These are phyloP conservation scores for Temnopleurus reevesii DNA, from an alignment of 53 echinoderm and acorn worm genomes.

Conservation along the genomic window DNA sequence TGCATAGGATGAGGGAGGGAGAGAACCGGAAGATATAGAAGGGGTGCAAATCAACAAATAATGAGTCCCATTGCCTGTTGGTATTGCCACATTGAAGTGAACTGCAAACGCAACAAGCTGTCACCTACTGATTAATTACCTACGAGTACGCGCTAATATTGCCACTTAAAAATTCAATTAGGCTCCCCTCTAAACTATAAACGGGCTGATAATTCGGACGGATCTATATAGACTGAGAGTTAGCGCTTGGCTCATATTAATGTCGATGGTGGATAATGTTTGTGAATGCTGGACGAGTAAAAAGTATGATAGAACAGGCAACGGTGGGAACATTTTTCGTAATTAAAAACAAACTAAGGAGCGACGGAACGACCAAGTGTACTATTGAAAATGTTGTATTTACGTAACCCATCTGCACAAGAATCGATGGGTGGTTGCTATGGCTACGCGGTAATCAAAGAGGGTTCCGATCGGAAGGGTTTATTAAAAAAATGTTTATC, in stretches of 20 bases:
- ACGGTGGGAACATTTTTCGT: background rate
- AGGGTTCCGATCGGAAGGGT: background rate
- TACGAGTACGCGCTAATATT: conserved; percentile 15
- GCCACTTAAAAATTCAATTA: conserved; percentile 49
- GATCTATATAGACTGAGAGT: background rate
- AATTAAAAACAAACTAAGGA: conserved; percentile 23
- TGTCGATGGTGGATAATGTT: background rate
- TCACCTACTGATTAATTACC: background rate
- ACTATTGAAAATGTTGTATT: background rate
- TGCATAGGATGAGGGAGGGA: background rate
- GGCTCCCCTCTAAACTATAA: background rate
- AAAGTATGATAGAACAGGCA: background rate
- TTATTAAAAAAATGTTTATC: background rate
- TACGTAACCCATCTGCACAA: background rate
- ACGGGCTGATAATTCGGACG: conserved; percentile 9
- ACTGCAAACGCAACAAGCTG: conserved; percentile 16
- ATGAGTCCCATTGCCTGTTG: too few species aligned
- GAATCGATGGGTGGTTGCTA: background rate
- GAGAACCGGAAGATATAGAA: background rate
- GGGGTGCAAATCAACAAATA: background rate
- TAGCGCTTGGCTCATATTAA: background rate
- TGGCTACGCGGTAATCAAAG: background rate
- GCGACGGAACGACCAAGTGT: background rate
- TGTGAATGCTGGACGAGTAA: background rate
- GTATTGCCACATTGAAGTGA: conserved; percentile 2